These are phyloP conservation scores for Hypsopygia costalis DNA, from an alignment of 2,888 invertebrate species.

Conservation along the genomic window DNA sequence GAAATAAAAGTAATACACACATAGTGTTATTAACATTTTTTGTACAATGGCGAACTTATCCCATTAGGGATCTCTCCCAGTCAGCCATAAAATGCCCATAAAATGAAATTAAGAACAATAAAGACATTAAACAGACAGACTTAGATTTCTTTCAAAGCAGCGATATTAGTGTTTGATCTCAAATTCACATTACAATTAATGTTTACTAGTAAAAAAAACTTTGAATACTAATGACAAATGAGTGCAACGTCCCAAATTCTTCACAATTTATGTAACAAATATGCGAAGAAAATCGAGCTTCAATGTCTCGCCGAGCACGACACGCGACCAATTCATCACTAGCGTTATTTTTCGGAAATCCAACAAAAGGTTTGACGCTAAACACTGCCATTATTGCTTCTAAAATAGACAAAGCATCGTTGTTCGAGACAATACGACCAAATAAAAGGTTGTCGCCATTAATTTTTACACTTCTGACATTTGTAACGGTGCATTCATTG, in stretches of 20 bases:
- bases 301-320: slow-evolving; percentile 59
- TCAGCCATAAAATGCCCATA: too few relatives aligned
- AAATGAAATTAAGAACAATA: too few relatives aligned
- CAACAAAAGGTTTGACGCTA: slow-evolving; percentile 73
- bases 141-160: too few relatives aligned
- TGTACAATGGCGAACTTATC: too few relatives aligned
- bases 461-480: slow-evolving; percentile 73
- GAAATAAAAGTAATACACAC: too few relatives aligned
- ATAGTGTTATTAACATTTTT: too few relatives aligned
- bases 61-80: too few relatives aligned
- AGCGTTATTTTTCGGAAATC: slow-evolving; percentile 52
- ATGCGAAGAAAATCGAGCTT: slow-evolving; percentile 62
- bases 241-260: slow-evolving; percentile 30
- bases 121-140: too few relatives aligned
- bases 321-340: slow-evolving; percentile 68
- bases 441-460: slow-evolving; percentile 76
- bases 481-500: slow-evolving; percentile 70
- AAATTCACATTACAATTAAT: too few relatives aligned
- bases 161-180: too few relatives aligned
- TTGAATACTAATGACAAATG: slow-evolving; percentile 16
- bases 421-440: slow-evolving; percentile 63
- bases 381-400: slow-evolving; percentile 75
- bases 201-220: neutral
- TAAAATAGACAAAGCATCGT: slow-evolving; percentile 73
- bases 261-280: slow-evolving; percentile 51